Percentiles rank a stretch among this genome's conserved stretches.
Evolutionary conservation across 2,888 invertebrate genomes (phyloP).

Genomic region (Lasioglossum pauxillum): DNA sequence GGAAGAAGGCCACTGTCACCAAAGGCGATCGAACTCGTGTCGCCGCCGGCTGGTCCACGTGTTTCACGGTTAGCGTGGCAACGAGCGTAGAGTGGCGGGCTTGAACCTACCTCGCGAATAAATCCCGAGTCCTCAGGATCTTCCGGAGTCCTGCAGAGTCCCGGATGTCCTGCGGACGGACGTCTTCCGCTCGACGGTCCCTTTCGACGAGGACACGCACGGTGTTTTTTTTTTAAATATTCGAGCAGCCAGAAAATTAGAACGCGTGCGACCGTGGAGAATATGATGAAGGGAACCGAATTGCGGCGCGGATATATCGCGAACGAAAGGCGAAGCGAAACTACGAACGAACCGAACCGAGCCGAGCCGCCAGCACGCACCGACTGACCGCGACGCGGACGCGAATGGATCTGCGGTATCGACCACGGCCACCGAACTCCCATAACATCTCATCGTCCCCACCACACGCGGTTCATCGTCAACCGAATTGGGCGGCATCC

Average conservation of each 20-base stretch:
- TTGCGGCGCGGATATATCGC: conserved; percentile 25
- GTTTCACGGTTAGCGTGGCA: conserved; percentile 39
- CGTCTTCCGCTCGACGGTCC: neutral
- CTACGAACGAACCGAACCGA: conserved; percentile 57
- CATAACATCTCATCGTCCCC: conserved; percentile 63
- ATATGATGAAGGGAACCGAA: neutral
- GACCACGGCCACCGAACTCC: conserved; percentile 66
- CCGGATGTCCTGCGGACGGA: neutral
- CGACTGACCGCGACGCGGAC: conserved; percentile 69
- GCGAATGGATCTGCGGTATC: conserved; percentile 63
- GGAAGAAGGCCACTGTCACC: neutral
- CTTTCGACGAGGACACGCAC: neutral
- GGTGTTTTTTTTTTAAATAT: too few relatives aligned
- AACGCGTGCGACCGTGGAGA: neutral
- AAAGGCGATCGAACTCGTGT: conserved; percentile 8
- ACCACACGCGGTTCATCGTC: conserved; percentile 34
- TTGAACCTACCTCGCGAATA: conserved; percentile 5
- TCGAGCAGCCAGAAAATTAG: too few relatives aligned
- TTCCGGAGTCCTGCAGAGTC: neutral
- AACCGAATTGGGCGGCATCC: conserved; percentile 22
- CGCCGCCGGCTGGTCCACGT: conserved; percentile 37
- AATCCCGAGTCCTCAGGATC: neutral
- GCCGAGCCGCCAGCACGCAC: conserved; percentile 74
- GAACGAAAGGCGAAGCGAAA: conserved; percentile 29
- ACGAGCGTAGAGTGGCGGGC: neutral